A percentile compares a stretch with the other conserved stretches of the same genome.
phyloP scores from a whole-genome alignment of 2,113 vertebrate genomes.

The Pseudorhombus dupliciocellatus region DNA sequence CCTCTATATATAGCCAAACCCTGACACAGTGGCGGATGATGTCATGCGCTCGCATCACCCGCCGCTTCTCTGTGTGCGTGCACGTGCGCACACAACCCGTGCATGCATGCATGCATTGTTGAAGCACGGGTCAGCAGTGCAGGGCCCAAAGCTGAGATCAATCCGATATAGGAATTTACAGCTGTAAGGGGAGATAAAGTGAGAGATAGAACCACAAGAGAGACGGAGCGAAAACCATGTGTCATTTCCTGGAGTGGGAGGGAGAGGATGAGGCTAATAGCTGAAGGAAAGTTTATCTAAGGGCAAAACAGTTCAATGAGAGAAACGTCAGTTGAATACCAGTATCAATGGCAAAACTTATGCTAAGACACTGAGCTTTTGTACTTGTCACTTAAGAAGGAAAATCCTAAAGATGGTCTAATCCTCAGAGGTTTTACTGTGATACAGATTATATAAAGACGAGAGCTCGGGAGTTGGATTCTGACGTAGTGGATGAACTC shows the following conservation, averaged over 20 bases:
- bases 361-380: slow-evolving; percentile 40
- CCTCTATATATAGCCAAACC: slow-evolving; percentile 73
- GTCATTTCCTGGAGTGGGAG: slow-evolving; percentile 39
- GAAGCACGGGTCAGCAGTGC: slow-evolving; percentile 29
- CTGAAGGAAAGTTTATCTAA: slow-evolving; percentile 37
- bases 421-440: slow-evolving; percentile 35
- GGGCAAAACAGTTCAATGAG: slow-evolving; percentile 16
- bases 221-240: slow-evolving; percentile 31
- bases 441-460: slow-evolving; percentile 45
- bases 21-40: slow-evolving; percentile 58
- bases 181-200: slow-evolving; percentile 28
- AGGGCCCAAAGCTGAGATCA: slow-evolving; percentile 31
- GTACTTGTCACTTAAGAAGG: slow-evolving; percentile 9
- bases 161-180: slow-evolving; percentile 42
- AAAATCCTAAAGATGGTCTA: slow-evolving; percentile 40
- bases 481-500: slow-evolving; percentile 44
- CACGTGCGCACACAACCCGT: background rate
- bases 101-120: background rate
- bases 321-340: slow-evolving; percentile 36
- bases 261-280: slow-evolving; percentile 40
- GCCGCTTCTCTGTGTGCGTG: background rate
- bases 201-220: slow-evolving; percentile 31
- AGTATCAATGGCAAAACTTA: background rate
- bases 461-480: slow-evolving; percentile 40
- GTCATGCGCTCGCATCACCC: slow-evolving; percentile 46